phyloP scores from a whole-genome alignment of 1,140 invertebrate genomes.

The Listronotus bonariensis region DNA sequence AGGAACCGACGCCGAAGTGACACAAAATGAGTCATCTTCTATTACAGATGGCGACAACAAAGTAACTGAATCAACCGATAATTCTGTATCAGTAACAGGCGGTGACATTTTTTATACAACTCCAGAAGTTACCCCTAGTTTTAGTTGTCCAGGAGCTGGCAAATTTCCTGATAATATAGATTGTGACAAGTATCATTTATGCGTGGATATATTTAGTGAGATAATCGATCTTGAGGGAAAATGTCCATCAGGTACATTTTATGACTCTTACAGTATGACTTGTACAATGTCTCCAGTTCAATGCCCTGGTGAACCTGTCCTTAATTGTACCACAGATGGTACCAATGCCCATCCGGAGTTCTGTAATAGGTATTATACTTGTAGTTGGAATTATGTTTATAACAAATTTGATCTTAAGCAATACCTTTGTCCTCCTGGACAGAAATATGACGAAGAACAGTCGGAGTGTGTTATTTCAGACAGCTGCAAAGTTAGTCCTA shows the following conservation, averaged over 20 bases:
- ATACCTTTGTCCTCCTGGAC: conserved; percentile 38
- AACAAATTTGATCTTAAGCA: conserved; percentile 39
- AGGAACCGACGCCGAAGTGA: no score
- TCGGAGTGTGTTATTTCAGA: conserved; percentile 24
- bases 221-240: conserved; percentile 32
- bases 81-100: neutral
- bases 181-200: conserved; percentile 42
- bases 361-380: conserved; percentile 47
- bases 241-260: conserved; percentile 41
- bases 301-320: conserved; percentile 41
- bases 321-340: conserved; percentile 38
- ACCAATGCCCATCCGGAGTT: conserved; percentile 43
- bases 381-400: conserved; percentile 39
- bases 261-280: conserved; percentile 37
- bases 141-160: conserved; percentile 37
- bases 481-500: neutral
- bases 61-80: no score
- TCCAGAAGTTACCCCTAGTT: neutral
- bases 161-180: conserved; percentile 44
- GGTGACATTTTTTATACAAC: neutral
- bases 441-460: conserved; percentile 27
- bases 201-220: conserved; percentile 32
- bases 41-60: neutral
- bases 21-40: neutral
- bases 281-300: conserved; percentile 47